Conservation (phyloP, 2,888 invertebrate species). For the Scaptomyza polygonia region DNA sequence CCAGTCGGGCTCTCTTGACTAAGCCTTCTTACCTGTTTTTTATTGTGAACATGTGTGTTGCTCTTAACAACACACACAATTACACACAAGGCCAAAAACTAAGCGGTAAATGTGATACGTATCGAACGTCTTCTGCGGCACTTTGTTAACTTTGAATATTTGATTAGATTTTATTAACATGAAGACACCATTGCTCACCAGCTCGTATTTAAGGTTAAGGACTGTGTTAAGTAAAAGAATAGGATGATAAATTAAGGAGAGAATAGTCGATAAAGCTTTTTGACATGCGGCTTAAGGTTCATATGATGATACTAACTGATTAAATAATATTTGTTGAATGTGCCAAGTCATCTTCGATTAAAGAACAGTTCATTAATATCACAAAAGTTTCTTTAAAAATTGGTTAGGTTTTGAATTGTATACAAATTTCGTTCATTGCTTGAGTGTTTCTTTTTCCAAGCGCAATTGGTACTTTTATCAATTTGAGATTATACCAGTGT, state of each 20-base stretch:
- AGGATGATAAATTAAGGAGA: slow-evolving; percentile 6
- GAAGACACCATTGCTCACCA: slow-evolving; percentile 20
- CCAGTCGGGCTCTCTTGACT: too few species aligned
- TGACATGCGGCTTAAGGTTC: slow-evolving; percentile 8
- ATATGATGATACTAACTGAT: slow-evolving; percentile 24
- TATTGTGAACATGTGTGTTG: slow-evolving; percentile 17
- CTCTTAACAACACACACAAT: slow-evolving; percentile 41
- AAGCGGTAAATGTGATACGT: slow-evolving; percentile 21
- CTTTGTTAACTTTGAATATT: slow-evolving; percentile 64
- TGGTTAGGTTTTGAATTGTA: too few species aligned
- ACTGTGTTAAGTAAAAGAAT: neutral
- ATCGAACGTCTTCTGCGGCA: slow-evolving; percentile 46
- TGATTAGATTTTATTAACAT: slow-evolving; percentile 66
- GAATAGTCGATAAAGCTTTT: slow-evolving; percentile 7
- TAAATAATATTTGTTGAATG: too few species aligned
- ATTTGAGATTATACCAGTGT: too few species aligned
- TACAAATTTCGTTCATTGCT: too few species aligned
- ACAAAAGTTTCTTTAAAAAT: too few species aligned
- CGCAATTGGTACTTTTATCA: too few species aligned
- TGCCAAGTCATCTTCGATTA: too few species aligned
- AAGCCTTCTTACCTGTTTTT: too few species aligned
- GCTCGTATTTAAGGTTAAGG: neutral
- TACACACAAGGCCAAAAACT: slow-evolving; percentile 37
- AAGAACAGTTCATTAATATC: neutral
- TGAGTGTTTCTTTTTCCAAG: too few species aligned